phyloP scores from a whole-genome alignment of 2,797 vertebrate genomes.

The Falco novaeseelandiae region DNA sequence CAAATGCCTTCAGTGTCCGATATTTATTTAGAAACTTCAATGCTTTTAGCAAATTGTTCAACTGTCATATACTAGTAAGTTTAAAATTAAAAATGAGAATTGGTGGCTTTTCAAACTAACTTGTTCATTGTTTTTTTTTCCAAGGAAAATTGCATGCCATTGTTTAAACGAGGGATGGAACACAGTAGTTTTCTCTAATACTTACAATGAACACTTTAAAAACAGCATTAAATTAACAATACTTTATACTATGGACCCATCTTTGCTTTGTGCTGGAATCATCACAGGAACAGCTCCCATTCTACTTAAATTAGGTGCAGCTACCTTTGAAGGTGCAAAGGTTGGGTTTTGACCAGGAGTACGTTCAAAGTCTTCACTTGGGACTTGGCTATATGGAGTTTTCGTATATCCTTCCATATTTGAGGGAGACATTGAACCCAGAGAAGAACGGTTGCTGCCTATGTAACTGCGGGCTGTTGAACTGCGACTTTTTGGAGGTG shows the following conservation, averaged over 20 bases:
- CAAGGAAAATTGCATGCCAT: slow-evolving; percentile 39
- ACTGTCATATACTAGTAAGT: neutral
- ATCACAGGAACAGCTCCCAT: slow-evolving; percentile 97
- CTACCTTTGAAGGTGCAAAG: slow-evolving; percentile 84
- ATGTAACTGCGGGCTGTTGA: slow-evolving; percentile 95
- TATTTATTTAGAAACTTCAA: neutral
- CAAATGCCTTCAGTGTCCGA: slow-evolving; percentile 1
- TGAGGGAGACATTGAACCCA: slow-evolving; percentile 97
- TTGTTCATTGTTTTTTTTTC: neutral
- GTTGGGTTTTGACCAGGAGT: slow-evolving; percentile 81
- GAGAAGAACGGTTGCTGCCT: slow-evolving; percentile 94
- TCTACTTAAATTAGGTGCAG: slow-evolving; percentile 93
- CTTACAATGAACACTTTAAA: slow-evolving; percentile 41
- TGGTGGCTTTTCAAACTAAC: slow-evolving; percentile 44
- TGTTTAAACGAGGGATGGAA: slow-evolving; percentile 51
- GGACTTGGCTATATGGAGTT: slow-evolving; percentile 91
- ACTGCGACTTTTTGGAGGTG: slow-evolving; percentile 93
- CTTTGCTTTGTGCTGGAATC: slow-evolving; percentile 96
- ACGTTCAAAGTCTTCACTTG: slow-evolving; percentile 89
- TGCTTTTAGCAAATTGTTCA: neutral
- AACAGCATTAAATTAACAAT: slow-evolving; percentile 43
- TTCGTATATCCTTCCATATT: slow-evolving; percentile 94
- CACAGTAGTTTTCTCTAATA: slow-evolving; percentile 36
- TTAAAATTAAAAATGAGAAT: slow-evolving; percentile 1
- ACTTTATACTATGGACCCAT: slow-evolving; percentile 94